These are phyloP conservation scores for Meriones unguiculatus DNA, from an alignment of 2,113 vertebrate species.

Conservation along the genomic window DNA sequence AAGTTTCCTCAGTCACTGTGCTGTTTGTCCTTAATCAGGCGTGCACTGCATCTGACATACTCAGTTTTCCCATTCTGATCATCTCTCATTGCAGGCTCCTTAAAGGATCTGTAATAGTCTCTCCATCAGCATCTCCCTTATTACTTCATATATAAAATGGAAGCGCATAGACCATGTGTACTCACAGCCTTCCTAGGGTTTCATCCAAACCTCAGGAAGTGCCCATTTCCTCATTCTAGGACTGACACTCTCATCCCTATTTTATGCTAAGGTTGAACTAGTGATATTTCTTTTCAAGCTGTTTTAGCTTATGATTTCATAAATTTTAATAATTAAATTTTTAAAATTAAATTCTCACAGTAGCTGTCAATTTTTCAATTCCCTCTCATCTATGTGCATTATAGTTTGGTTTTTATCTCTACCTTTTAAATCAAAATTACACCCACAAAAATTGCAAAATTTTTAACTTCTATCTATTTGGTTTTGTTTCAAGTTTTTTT, in stretches of 20 bases:
- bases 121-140: not conserved
- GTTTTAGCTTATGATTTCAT: not conserved
- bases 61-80: not conserved
- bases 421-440: not conserved
- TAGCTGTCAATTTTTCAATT: not conserved
- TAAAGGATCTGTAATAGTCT: not conserved
- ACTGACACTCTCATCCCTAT: not conserved
- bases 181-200: not conserved
- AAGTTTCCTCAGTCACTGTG: not conserved
- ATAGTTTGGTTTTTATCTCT: not conserved
- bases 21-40: not conserved
- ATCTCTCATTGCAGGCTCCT: not conserved
- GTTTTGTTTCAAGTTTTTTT: not conserved
- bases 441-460: not conserved
- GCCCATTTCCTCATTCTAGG: rapidly evolving
- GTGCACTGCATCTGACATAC: not conserved
- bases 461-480: not conserved
- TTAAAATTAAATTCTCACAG: not conserved
- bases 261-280: not conserved
- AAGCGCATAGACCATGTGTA: rapidly evolving
- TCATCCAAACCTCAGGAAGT: not conserved
- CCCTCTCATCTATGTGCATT: not conserved
- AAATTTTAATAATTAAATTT: not conserved
- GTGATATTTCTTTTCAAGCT: not conserved
- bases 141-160: constrained; percentile 16